phyloP scores from a whole-genome alignment of 2,797 vertebrate species.

The Falco naumanni region DNA sequence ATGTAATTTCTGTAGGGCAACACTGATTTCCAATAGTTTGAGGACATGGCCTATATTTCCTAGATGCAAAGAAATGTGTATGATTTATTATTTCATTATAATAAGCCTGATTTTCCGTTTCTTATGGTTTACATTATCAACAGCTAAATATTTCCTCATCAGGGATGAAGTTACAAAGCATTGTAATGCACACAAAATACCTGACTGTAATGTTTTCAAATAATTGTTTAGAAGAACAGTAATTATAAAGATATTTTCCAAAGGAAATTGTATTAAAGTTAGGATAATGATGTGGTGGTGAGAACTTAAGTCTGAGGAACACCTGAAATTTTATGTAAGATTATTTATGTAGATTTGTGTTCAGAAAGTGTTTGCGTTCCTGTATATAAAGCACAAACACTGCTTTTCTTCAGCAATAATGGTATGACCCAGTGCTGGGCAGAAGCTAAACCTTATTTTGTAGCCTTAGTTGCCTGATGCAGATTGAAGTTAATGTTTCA shows the following conservation, averaged over 20 bases:
- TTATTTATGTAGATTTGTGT: background rate
- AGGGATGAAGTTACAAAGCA: rapidly evolving
- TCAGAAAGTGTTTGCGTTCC: background rate
- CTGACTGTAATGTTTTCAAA: background rate
- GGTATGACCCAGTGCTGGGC: background rate
- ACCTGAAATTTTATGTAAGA: background rate
- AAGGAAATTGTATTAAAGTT: background rate
- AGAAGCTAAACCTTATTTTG: constrained; percentile 20
- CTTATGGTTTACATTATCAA: background rate
- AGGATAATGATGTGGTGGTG: background rate
- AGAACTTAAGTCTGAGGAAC: background rate
- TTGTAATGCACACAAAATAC: background rate
- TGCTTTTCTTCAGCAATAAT: background rate
- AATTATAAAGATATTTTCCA: background rate
- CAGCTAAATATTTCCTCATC: background rate
- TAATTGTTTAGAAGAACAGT: background rate
- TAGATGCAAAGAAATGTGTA: background rate
- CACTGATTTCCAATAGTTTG: background rate
- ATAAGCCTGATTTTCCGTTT: background rate
- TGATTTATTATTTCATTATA: background rate
- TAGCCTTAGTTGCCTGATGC: background rate
- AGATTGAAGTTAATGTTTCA: constrained; percentile 44
- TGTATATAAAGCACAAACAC: background rate
- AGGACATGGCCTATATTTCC: background rate
- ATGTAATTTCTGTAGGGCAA: background rate